phyloP scores from a whole-genome alignment of 2,113 vertebrate genomes.

The Synchiropus splendidus region DNA sequence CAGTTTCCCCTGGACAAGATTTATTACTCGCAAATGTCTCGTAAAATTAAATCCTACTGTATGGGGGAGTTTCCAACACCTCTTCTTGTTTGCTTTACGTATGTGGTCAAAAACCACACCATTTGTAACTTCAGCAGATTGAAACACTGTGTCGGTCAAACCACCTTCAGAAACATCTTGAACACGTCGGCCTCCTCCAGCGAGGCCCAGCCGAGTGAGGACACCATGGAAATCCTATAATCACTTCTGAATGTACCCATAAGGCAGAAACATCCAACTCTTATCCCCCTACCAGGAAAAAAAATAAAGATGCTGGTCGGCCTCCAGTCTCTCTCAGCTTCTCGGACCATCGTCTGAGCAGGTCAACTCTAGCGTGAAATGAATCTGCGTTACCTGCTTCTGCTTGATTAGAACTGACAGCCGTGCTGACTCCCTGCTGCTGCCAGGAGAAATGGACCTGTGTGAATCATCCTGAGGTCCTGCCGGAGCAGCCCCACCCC shows the following conservation, averaged over 20 bases:
- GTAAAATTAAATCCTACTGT: conserved; percentile 21
- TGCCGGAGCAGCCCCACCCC: too few species aligned
- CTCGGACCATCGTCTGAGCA: conserved; percentile 33
- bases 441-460: conserved; percentile 20
- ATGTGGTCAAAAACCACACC: conserved; percentile 9
- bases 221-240: conserved; percentile 42
- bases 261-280: conserved; percentile 34
- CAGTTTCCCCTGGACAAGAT: conserved; percentile 16
- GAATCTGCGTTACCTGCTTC: conserved; percentile 32
- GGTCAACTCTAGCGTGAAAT: conserved; percentile 42
- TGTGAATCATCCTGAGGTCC: conserved; percentile 16
- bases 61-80: conserved; percentile 13
- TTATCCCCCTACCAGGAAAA: conserved; percentile 39
- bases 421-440: conserved; percentile 16
- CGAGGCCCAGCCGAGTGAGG: conserved; percentile 40
- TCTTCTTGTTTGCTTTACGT: conserved; percentile 2
- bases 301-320: conserved; percentile 14
- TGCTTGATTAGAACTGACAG: conserved; percentile 50
- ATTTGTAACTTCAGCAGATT: conserved; percentile 9
- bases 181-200: conserved; percentile 26
- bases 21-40: conserved; percentile 23
- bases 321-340: conserved; percentile 46
- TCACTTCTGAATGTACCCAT: conserved; percentile 49
- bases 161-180: conserved; percentile 15
- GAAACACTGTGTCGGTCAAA: conserved; percentile 18